Percentiles rank a stretch among this genome's conserved stretches.
These are phyloP conservation scores for Epizoanthus rinbou DNA, from an alignment of 92 coral and sea anemone species.

Conservation along the genomic window DNA sequence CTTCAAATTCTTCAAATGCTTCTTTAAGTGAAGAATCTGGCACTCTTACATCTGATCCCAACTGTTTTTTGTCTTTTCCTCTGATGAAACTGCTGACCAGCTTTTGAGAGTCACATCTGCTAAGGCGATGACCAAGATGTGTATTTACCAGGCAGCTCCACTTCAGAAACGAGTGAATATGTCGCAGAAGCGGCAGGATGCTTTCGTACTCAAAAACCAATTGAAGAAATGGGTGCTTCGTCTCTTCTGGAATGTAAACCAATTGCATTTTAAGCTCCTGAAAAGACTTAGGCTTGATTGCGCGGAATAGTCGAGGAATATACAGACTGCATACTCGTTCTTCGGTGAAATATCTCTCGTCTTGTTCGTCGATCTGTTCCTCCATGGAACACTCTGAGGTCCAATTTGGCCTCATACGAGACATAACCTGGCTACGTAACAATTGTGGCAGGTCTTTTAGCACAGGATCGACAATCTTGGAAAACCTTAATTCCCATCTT, in stretches of 20 bases:
- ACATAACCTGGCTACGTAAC: slow-evolving; percentile 20
- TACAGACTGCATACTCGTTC: background rate
- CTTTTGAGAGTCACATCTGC: slow-evolving; percentile 10
- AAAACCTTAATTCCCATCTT: slow-evolving; percentile 51
- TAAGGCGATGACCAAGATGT: slow-evolving; percentile 42
- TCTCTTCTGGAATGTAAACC: slow-evolving; percentile 19
- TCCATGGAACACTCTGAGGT: slow-evolving; percentile 7
- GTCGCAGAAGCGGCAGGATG: slow-evolving; percentile 15
- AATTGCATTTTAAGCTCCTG: slow-evolving; percentile 35
- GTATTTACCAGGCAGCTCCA: slow-evolving; percentile 39
- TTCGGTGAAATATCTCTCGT: slow-evolving; percentile 24
- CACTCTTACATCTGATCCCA: background rate
- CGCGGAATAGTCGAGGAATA: slow-evolving; percentile 46
- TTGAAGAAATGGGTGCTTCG: slow-evolving; percentile 29
- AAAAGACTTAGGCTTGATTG: slow-evolving; percentile 34
- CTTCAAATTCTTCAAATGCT: slow-evolving; percentile 38
- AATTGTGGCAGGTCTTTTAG: background rate
- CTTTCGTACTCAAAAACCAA: slow-evolving; percentile 25
- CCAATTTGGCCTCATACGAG: background rate
- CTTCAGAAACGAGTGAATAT: slow-evolving; percentile 13
- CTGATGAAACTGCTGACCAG: slow-evolving; percentile 18
- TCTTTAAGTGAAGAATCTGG: background rate
- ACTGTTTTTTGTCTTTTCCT: background rate
- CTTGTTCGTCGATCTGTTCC: slow-evolving; percentile 33
- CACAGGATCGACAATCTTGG: slow-evolving; percentile 35